Conservation (phyloP, 2,797 vertebrate species). For the Malacoraja senta region DNA sequence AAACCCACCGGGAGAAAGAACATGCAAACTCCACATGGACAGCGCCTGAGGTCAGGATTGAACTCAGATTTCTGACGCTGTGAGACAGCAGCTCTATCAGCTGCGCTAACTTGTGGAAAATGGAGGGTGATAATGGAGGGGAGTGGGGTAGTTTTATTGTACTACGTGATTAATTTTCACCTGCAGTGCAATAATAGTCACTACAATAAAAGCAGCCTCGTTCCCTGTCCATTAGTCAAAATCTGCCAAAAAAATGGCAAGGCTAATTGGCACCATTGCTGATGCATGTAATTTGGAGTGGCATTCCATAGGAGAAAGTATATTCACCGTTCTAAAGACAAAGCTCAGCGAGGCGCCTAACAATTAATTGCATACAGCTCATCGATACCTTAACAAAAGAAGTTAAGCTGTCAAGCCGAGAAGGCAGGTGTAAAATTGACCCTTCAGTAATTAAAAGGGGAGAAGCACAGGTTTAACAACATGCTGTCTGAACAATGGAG, state of each 20-base stretch:
- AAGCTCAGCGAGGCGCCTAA: background rate
- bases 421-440: background rate
- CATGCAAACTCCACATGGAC: no score
- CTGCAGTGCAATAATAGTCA: background rate
- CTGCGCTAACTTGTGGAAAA: no score
- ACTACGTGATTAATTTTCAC: background rate
- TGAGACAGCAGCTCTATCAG: no score
- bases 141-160: background rate
- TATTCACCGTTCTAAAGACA: background rate
- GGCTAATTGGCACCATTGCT: background rate
- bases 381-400: constrained; percentile 2
- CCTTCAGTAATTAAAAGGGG: constrained; percentile 1
- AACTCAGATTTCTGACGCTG: no score
- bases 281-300: background rate
- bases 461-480: no score
- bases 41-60: no score
- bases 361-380: background rate
- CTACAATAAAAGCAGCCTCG: background rate
- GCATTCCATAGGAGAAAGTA: background rate
- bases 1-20: no score
- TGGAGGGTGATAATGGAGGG: no score
- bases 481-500: background rate
- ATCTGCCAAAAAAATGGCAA: background rate
- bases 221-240: background rate
- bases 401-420: background rate